phyloP scores from a whole-genome alignment of 2,888 invertebrate species.

The Axea sp. region DNA sequence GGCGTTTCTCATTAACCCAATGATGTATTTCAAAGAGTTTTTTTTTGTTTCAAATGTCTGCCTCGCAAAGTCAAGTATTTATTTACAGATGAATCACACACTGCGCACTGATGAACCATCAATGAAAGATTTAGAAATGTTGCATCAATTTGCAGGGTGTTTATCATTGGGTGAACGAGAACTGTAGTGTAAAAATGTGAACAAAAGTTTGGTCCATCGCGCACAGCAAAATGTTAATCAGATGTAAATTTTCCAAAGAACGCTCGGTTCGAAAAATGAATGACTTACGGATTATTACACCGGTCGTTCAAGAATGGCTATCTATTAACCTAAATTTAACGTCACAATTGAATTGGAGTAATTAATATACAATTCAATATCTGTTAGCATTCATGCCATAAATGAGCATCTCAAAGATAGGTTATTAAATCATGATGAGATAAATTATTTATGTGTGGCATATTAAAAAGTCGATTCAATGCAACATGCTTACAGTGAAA shows the following conservation, averaged over 20 bases:
- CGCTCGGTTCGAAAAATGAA: neutral
- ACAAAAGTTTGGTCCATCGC: too few relatives aligned
- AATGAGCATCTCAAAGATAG: conserved; percentile 52
- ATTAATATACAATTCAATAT: conserved; percentile 54
- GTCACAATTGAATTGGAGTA: conserved; percentile 44
- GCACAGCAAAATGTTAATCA: too few relatives aligned
- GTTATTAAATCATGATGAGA: conserved; percentile 61
- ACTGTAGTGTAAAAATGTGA: too few relatives aligned
- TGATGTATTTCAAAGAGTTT: too few relatives aligned
- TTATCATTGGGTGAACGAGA: too few relatives aligned
- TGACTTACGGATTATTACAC: conserved; percentile 2
- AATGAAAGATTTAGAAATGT: too few relatives aligned
- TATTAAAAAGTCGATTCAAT: conserved; percentile 72
- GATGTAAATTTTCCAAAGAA: neutral
- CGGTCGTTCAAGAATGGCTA: conserved; percentile 5
- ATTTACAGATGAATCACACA: too few relatives aligned
- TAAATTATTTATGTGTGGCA: conserved; percentile 71
- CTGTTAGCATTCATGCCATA: conserved; percentile 45
- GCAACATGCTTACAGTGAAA: conserved; percentile 71
- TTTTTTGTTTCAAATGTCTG: too few relatives aligned
- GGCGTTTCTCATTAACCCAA: too few relatives aligned
- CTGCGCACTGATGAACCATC: too few relatives aligned
- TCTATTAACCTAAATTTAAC: conserved; percentile 45
- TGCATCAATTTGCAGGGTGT: too few relatives aligned
- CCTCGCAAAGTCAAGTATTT: too few relatives aligned